phyloP scores from a whole-genome alignment of 2,888 invertebrate genomes.

The Heliconius hortense region DNA sequence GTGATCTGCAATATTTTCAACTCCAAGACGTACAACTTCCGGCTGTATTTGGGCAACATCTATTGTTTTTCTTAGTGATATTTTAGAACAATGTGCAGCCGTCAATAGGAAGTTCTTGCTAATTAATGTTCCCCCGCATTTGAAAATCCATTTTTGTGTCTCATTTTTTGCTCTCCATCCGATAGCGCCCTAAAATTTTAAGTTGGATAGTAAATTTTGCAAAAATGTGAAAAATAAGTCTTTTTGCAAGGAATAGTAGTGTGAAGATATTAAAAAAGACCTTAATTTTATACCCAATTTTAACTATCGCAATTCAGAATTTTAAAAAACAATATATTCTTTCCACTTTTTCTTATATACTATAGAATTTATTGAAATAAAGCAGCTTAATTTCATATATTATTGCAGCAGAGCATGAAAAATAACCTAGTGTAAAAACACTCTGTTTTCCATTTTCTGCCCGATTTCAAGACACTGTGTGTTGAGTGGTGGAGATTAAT shows the following conservation, averaged over 20 bases:
- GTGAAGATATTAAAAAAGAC: neutral
- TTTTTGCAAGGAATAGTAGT: too few species aligned
- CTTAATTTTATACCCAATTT: too few species aligned
- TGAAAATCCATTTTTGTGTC: constrained; percentile 51
- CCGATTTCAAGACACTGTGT: too few species aligned
- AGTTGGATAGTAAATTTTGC: neutral
- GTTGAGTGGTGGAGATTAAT: too few species aligned
- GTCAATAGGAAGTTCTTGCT: constrained; percentile 83
- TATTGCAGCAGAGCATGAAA: neutral
- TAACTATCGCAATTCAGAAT: neutral
- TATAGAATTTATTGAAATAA: neutral
- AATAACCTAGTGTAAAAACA: neutral
- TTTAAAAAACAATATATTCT: neutral
- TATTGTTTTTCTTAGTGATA: constrained; percentile 27
- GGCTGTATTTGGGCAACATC: constrained; percentile 46
- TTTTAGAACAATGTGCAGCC: constrained; percentile 83
- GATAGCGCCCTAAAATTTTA: constrained; percentile 51
- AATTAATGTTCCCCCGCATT: constrained; percentile 85
- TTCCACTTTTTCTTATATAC: neutral
- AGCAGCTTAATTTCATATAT: neutral
- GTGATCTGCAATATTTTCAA: constrained; percentile 46
- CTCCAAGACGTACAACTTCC: constrained; percentile 54
- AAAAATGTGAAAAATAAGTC: too few species aligned
- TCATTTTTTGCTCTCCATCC: constrained; percentile 50
- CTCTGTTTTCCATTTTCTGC: neutral